phyloP scores from a whole-genome alignment of 2,797 vertebrate species.

The Chromobotia macracanthus region DNA sequence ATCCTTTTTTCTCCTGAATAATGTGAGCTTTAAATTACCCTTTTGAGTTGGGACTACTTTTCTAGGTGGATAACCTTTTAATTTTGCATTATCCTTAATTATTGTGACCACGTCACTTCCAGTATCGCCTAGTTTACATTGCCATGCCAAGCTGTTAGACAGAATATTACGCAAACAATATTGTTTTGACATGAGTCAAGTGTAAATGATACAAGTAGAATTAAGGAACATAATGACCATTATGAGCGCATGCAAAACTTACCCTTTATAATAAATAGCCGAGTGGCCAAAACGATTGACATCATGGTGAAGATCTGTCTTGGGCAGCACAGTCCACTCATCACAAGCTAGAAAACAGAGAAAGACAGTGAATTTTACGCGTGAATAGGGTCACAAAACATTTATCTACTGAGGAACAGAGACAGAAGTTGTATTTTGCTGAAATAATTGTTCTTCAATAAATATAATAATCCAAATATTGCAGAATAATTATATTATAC shows the following conservation, averaged over 20 bases:
- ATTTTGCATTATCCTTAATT: not conserved
- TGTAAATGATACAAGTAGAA: not conserved
- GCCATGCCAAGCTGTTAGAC: not conserved
- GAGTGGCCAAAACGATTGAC: conserved; percentile 96
- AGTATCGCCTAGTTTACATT: not conserved
- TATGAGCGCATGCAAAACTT: conserved; percentile 46
- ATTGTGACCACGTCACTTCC: not conserved
- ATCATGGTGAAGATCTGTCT: conserved; percentile 85
- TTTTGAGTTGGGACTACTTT: too few relatives aligned
- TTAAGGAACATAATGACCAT: too few relatives aligned
- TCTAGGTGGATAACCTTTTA: too few relatives aligned
- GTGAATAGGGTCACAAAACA: too few relatives aligned
- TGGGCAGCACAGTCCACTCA: conserved; percentile 88
- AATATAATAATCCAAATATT: too few relatives aligned
- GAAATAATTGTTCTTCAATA: too few relatives aligned
- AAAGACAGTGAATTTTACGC: not conserved
- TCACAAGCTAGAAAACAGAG: conserved; percentile 82
- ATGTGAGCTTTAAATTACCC: too few relatives aligned
- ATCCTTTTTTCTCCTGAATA: too few relatives aligned
- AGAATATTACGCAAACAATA: not conserved
- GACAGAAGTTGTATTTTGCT: too few relatives aligned
- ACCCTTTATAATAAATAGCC: conserved; percentile 87
- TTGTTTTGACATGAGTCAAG: too few relatives aligned
- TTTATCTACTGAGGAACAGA: too few relatives aligned
- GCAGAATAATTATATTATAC: too few relatives aligned